These are phyloP conservation scores for Heterotilapia buettikoferi DNA, from an alignment of 2,113 vertebrate genomes.

Conservation along the genomic window DNA sequence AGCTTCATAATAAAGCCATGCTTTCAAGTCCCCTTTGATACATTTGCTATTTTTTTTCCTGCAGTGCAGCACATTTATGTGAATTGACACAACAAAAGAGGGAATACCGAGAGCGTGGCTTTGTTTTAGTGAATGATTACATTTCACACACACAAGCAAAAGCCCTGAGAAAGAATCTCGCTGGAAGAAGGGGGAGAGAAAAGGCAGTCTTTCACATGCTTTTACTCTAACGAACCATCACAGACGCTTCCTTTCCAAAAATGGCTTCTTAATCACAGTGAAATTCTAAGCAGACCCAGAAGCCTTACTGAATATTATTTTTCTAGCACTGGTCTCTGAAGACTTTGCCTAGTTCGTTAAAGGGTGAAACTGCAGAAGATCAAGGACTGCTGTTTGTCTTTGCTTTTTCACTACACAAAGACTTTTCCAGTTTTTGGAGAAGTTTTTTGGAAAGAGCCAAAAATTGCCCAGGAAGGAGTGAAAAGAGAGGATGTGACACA, in stretches of 20 bases:
- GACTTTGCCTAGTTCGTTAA: slow-evolving; percentile 2
- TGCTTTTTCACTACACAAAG: background rate
- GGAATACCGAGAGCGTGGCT: background rate
- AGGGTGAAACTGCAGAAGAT: slow-evolving; percentile 14
- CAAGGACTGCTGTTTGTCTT: background rate
- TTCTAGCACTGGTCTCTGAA: slow-evolving; percentile 10
- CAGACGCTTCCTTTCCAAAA: background rate
- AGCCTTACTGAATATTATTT: background rate
- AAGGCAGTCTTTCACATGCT: background rate
- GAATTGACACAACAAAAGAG: background rate
- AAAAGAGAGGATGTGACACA: background rate
- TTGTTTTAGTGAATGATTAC: background rate
- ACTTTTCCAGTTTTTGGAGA: background rate
- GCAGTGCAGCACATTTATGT: background rate
- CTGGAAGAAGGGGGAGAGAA: fast-evolving
- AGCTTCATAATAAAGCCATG: background rate
- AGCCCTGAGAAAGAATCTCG: background rate
- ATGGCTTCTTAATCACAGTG: background rate
- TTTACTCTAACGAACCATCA: background rate
- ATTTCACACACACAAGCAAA: background rate
- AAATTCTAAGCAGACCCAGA: background rate
- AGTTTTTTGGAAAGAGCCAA: background rate
- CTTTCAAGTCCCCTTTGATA: background rate
- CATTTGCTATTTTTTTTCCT: background rate
- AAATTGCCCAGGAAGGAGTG: background rate